Conservation (phyloP, 2,888 invertebrate genomes). For the Cynaeus angustus region DNA sequence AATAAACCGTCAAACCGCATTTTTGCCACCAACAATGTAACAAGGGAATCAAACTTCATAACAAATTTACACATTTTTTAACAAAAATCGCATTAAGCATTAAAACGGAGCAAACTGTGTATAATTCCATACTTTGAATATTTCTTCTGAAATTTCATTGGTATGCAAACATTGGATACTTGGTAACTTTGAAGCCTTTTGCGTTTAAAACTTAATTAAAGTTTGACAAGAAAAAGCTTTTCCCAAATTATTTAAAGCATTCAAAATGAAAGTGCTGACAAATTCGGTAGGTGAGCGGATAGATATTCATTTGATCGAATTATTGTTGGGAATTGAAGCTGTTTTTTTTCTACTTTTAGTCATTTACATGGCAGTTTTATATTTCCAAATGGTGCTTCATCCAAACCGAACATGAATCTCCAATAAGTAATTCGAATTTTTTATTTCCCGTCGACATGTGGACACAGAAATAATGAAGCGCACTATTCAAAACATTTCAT, state of each 20-base stretch:
- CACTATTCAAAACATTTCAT: not conserved
- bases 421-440: no score
- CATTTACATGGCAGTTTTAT: no score
- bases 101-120: not conserved
- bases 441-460: not conserved
- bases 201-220: slow-evolving; percentile 2
- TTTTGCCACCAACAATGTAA: no score
- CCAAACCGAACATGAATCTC: no score
- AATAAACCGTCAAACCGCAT: no score
- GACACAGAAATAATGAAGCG: not conserved
- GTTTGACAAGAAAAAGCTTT: not conserved
- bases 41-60: no score
- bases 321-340: no score
- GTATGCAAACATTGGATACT: not conserved
- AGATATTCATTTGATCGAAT: no score
- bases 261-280: not conserved
- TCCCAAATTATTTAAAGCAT: not conserved
- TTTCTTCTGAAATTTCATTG: not conserved
- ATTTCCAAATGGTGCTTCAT: no score
- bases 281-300: not conserved
- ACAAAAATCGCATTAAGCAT: not conserved
- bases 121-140: slow-evolving; percentile 1
- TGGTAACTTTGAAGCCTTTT: not conserved
- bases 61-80: no score
- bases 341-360: no score